A percentile compares a stretch with the other conserved stretches of the same genome.
These are phyloP conservation scores for Ctenochaetus hawaiiensis DNA, from an alignment of 2,797 vertebrate species.

Conservation along the genomic window DNA sequence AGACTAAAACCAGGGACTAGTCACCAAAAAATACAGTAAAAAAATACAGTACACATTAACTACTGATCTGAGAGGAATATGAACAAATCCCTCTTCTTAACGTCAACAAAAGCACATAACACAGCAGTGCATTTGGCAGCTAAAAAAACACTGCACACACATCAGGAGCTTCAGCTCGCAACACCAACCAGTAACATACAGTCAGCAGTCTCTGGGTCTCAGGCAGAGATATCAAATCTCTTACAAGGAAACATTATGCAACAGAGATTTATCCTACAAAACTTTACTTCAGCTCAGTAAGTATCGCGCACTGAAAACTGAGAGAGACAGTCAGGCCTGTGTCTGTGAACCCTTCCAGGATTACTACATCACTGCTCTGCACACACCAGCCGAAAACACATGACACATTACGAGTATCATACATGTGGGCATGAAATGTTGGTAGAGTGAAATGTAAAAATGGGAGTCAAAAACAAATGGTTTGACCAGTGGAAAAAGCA, in stretches of 20 bases:
- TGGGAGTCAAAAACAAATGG: conserved; percentile 3
- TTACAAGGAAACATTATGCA: conserved; percentile 14
- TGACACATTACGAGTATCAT: conserved; percentile 3
- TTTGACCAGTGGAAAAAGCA: neutral
- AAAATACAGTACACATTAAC: too few species aligned
- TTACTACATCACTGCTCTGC: conserved; percentile 4
- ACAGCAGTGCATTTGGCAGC: conserved; percentile 2
- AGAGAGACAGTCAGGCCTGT: conserved; percentile 31
- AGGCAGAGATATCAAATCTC: conserved; percentile 29
- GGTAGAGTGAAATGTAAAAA: conserved; percentile 39
- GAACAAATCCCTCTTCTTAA: conserved; percentile 13
- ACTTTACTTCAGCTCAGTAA: conserved; percentile 10
- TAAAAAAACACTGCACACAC: conserved; percentile 27
- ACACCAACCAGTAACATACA: conserved; percentile 37
- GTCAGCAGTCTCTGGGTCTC: conserved; percentile 36
- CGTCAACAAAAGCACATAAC: conserved; percentile 10
- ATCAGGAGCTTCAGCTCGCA: conserved; percentile 16
- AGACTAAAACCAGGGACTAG: neutral
- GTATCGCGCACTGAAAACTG: conserved; percentile 22
- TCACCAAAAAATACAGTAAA: neutral
- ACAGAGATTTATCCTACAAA: conserved; percentile 17
- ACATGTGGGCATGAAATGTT: conserved; percentile 53
- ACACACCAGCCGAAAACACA: conserved; percentile 57
- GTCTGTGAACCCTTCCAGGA: neutral
- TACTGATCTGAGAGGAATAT: conserved; percentile 11